Evolutionary conservation across 2,888 invertebrate species (phyloP).

Genomic region (Dendrolimus houi): DNA sequence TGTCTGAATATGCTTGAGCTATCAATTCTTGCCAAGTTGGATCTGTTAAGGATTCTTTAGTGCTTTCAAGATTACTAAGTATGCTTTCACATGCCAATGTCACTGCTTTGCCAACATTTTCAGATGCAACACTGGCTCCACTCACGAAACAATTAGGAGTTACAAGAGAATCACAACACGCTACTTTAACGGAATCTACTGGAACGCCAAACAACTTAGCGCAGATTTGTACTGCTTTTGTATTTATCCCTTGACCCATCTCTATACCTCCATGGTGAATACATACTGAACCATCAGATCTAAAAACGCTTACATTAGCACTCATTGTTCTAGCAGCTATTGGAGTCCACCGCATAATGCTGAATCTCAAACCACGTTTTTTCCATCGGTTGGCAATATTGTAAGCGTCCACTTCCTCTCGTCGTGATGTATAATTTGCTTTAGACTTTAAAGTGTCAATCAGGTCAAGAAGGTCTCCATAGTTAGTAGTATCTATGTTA

Average conservation of each 20-base stretch:
- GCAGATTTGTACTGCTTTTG: slow-evolving; percentile 80
- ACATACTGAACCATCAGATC: slow-evolving; percentile 78
- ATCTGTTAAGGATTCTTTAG: slow-evolving; percentile 37
- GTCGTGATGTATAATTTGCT: slow-evolving; percentile 68
- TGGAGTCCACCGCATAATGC: slow-evolving; percentile 77
- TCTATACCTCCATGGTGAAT: slow-evolving; percentile 80
- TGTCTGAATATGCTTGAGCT: slow-evolving; percentile 37
- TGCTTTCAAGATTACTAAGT: slow-evolving; percentile 50
- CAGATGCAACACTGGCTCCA: slow-evolving; percentile 82
- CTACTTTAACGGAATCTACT: slow-evolving; percentile 78
- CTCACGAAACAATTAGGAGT: slow-evolving; percentile 79
- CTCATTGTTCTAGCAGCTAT: slow-evolving; percentile 34
- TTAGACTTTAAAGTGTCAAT: slow-evolving; percentile 64
- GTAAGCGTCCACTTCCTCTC: slow-evolving; percentile 61
- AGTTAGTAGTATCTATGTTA: slow-evolving; percentile 50
- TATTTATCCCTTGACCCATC: slow-evolving; percentile 85
- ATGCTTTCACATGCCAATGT: slow-evolving; percentile 62
- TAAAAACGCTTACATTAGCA: slow-evolving; percentile 75
- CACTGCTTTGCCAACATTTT: slow-evolving; percentile 74
- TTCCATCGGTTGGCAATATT: slow-evolving; percentile 82
- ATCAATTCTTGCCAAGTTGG: slow-evolving; percentile 68
- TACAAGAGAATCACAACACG: slow-evolving; percentile 76
- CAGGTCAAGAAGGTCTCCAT: slow-evolving; percentile 46
- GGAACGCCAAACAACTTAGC: slow-evolving; percentile 80
- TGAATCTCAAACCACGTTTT: slow-evolving; percentile 78